A percentile compares a stretch with the other conserved stretches of the same genome.
Evolutionary conservation across 1,140 invertebrate genomes (phyloP).

Genomic region (Probaryconus sp.): DNA sequence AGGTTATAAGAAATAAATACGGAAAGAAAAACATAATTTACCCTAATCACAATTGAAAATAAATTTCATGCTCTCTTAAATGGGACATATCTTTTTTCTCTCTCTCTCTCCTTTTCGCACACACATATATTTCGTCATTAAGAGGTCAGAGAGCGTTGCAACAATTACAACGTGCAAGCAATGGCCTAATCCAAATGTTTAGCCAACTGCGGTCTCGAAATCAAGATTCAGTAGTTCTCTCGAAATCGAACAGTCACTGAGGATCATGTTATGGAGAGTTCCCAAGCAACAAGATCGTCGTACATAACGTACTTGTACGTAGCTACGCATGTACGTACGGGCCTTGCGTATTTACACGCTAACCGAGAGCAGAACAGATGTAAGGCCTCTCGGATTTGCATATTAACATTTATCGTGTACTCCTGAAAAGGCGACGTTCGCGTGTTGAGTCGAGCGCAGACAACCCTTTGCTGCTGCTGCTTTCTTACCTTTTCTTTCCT

Average conservation of each 20-base stretch:
- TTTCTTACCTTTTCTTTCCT: conserved; percentile 44
- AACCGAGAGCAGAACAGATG: conserved; percentile 57
- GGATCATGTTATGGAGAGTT: conserved; percentile 27
- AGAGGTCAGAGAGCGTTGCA: too few relatives aligned
- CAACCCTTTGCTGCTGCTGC: conserved; percentile 36
- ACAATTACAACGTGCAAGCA: too few relatives aligned
- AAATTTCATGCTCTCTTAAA: too few relatives aligned
- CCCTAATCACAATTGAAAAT: too few relatives aligned
- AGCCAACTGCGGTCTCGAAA: conserved; percentile 22
- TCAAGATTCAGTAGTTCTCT: conserved; percentile 29
- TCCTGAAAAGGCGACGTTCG: conserved; percentile 59
- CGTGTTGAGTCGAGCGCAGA: conserved; percentile 30
- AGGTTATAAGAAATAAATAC: too few relatives aligned
- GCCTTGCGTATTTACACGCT: conserved; percentile 44
- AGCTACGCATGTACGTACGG: conserved; percentile 15
- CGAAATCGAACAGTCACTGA: conserved; percentile 1
- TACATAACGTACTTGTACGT: conserved; percentile 24
- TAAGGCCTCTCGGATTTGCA: conserved; percentile 54
- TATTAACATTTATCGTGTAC: conserved; percentile 60
- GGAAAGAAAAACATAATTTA: too few relatives aligned
- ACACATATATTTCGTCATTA: too few relatives aligned
- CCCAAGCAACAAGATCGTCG: conserved; percentile 28
- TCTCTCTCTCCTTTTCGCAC: too few relatives aligned
- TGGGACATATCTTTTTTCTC: too few relatives aligned
- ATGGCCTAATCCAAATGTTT: conserved; percentile 35